Evolutionary conservation across 2,113 vertebrate genomes (phyloP), one percentile per base, ranked within the genome.

Genomic region (Sitta europaea): DNA sequence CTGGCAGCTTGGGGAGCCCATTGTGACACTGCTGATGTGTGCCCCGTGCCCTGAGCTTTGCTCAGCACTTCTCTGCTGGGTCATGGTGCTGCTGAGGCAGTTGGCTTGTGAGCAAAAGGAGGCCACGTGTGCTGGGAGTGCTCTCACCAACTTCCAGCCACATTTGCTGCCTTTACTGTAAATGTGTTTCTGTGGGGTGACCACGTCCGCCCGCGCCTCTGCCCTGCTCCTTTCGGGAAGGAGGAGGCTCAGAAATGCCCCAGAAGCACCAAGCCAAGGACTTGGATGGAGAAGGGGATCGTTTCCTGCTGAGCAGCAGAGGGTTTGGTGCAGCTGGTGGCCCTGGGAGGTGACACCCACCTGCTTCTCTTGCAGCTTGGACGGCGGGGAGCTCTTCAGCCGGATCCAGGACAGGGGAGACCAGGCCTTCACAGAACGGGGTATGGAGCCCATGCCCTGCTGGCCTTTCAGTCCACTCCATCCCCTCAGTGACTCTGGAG

Each of bases 371-470:
- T 98, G 33, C 97, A 99, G 99, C 96, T 98, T 99, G 98, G 99
- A 99, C 5, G 99, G 99, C 2, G 99, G 99, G 33, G 99, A 99
- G 87, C 98, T 99, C 86, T 99, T 99, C 72, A 99, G 99, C 97
- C 97, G 99, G 21, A 99, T 99, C 76, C 99, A 99, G 95, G 99
- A 99, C 97, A 96, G 99, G 96, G 99, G 99, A 94, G 99, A 99
- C 98, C 99, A 99, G 88, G 99, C 99, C 11, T 99, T 99, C 98
- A 99, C 99, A 11, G 99, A 99, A 83, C 98, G 99, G 98, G 99
- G 99, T 99, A 97, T 0, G 86, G 80, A 62, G 35, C 57, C 66
- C 2, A 0, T 0, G 0, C 25, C 24, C 16, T 45, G 25, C 47
- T 68, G 68, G 43, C 6, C 4, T 12, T 51, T 25, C 3, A 12